Conservation (phyloP, 2,797 vertebrate species). For the Anguilla pacifica region DNA sequence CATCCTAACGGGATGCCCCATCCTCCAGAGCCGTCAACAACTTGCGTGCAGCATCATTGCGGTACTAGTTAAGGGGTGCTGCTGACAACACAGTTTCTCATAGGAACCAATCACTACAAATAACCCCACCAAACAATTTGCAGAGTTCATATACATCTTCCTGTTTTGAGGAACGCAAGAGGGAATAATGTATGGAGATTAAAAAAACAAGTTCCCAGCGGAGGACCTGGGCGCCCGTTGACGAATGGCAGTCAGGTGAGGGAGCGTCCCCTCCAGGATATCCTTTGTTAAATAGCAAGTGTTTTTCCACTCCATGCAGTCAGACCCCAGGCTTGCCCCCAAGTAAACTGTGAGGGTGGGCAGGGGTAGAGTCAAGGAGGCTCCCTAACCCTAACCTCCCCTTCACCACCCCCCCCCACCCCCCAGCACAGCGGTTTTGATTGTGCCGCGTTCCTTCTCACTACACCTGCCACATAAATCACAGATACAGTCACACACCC, state of each 20-base stretch:
- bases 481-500: constrained; percentile 3
- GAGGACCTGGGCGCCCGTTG: constrained; percentile 60
- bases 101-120: neutral
- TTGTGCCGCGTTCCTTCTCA: neutral
- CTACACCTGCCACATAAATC: neutral
- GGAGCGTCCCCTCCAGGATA: constrained; percentile 64
- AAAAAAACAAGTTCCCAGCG: constrained; percentile 8
- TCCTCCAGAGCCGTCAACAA: neutral
- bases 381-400: neutral
- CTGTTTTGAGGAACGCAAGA: constrained; percentile 48
- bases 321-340: constrained; percentile 47
- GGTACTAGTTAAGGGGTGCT: neutral
- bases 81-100: neutral
- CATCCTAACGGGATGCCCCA: neutral
- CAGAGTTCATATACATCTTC: constrained; percentile 40
- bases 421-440: neutral
- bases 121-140: neutral
- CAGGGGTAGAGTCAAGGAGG: neutral
- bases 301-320: constrained; percentile 64
- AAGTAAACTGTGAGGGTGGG: constrained; percentile 34
- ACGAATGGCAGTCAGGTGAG: constrained; percentile 58
- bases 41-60: neutral
- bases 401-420: too few species aligned
- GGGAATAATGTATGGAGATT: constrained; percentile 39
- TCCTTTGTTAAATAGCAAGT: constrained; percentile 75